Base-by-base conservation (phyloP, 2,797 vertebrate genomes). In the Myiothlypis coronata region DNA sequence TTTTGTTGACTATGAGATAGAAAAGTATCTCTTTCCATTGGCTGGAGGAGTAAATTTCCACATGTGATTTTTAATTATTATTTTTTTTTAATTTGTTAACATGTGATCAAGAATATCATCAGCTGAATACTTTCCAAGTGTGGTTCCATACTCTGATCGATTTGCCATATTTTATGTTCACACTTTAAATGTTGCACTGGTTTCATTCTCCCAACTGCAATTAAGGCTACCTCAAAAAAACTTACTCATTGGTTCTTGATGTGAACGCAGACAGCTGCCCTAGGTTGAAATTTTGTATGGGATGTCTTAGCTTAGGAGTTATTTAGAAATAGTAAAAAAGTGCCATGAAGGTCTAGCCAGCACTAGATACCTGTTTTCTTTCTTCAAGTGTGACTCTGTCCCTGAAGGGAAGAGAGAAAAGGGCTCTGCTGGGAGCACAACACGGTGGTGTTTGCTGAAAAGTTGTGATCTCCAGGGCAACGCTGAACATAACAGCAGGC, bases 81-180 rank as follows among this genome's bases (percentile, higher is more conserved):
- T 39, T 39, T 47, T 69, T 49, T 63, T 61, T 69, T 39, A 14
- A 23, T 50, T 89, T 92, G 65, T 80, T 26, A 67, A 89, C 35
- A 24, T 59, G 70, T 60, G 63, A 83, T 92, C 18, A 8, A 53
- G 90, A 92, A 83, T 43, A 94, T 86, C 72, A 92, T 77, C 94
- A 94, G 49, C 69, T 87, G 86, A 96, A 93, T 92, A 89, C 49
- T 96, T 97, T 96, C 91, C 65, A 34, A 94, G 44, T 70, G 67
- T 90, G 80, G 49, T 67, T 97, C 85, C 92, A 52, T 88, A 47
- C 70, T 75, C 89, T 95, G 93, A 96, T 90, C 88, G 90, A 97
- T 91, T 96, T 95, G 60, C 82, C 90, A 87, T 77, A 91, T 91
- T 97, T 97, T 90, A 68, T 95, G 34, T 92, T 96, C 92, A 94